Conservation (phyloP, 2,113 vertebrate species). For the Crotalus horridus region DNA sequence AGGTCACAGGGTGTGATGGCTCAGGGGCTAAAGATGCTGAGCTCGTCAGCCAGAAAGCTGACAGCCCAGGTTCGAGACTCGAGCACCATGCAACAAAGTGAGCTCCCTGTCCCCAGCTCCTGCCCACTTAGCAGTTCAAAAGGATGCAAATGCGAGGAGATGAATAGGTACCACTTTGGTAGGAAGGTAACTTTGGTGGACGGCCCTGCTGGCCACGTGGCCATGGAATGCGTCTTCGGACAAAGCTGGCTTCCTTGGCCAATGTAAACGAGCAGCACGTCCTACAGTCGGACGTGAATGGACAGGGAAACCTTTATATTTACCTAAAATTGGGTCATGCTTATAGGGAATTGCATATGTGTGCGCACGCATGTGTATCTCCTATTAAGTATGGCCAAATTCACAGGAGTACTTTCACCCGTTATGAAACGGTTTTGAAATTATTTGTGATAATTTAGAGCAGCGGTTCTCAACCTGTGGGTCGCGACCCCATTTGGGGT, state of each 20-base stretch:
- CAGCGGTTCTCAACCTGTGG: too few species aligned
- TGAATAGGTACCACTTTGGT: not conserved
- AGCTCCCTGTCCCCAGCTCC: not conserved
- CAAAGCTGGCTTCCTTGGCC: not conserved
- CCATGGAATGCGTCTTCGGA: not conserved
- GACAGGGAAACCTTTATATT: not conserved
- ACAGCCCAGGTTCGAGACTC: not conserved
- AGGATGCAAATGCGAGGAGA: not conserved
- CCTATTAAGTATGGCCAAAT: not conserved
- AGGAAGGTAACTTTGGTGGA: not conserved
- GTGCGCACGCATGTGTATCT: not conserved
- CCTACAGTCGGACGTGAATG: not conserved
- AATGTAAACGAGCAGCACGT: not conserved
- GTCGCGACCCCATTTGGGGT: too few species aligned
- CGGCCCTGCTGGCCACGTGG: not conserved
- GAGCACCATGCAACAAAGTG: not conserved
- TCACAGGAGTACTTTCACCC: not conserved
- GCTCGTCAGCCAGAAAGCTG: not conserved
- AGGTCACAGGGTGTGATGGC: conserved; percentile 22
- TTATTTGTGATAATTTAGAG: not conserved
- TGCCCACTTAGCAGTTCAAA: not conserved
- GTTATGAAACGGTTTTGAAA: not conserved
- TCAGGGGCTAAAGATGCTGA: not conserved
- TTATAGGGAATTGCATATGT: not conserved
- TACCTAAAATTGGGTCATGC: not conserved